Percentiles rank a stretch among this genome's conserved stretches.
phyloP scores from a whole-genome alignment of 2,113 vertebrate genomes.

The Apteryx owenii region DNA sequence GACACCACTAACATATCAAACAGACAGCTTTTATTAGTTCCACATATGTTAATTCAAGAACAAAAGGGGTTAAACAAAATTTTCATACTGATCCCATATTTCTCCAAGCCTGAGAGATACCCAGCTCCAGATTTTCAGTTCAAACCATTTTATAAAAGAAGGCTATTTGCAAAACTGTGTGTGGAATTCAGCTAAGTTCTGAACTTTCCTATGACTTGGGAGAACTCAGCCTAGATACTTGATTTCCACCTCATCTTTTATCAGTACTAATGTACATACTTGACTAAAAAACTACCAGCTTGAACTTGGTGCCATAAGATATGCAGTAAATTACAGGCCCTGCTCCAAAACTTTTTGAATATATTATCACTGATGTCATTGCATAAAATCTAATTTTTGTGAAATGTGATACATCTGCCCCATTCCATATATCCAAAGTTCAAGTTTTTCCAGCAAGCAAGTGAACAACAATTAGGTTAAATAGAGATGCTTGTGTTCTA shows the following conservation, averaged over 20 bases:
- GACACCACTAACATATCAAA: background rate
- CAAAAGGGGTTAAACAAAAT: background rate
- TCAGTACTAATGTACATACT: background rate
- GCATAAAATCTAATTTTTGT: background rate
- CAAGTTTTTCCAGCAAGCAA: background rate
- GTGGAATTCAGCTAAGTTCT: background rate
- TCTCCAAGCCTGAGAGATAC: background rate
- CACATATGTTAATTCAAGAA: background rate
- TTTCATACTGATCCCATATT: background rate
- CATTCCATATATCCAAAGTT: background rate
- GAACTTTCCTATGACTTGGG: background rate
- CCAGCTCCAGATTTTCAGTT: background rate
- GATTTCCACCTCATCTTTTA: background rate
- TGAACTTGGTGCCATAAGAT: rapidly evolving
- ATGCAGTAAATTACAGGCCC: background rate
- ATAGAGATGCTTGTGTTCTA: background rate
- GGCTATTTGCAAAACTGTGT: background rate
- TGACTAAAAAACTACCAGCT: background rate
- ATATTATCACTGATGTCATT: background rate
- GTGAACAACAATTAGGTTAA: background rate
- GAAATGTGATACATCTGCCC: rapidly evolving
- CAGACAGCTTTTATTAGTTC: background rate
- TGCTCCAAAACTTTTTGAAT: background rate
- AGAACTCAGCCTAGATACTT: background rate
- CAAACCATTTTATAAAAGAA: background rate